phyloP scores from a whole-genome alignment of 2,888 invertebrate species.

The Sipha maydis region DNA sequence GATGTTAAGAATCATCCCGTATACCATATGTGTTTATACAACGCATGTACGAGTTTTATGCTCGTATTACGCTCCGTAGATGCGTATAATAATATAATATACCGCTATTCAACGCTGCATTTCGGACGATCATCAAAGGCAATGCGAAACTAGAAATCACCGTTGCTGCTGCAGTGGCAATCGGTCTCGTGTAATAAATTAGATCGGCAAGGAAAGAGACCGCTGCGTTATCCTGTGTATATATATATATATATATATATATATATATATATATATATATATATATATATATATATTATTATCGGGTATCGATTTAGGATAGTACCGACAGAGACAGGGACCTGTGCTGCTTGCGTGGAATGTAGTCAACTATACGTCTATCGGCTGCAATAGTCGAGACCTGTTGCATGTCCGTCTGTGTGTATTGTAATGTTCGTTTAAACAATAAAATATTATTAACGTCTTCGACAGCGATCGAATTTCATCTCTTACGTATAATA shows the following conservation, averaged over 20 bases:
- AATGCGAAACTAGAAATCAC: neutral
- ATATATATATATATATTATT: neutral
- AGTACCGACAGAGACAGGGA: neutral
- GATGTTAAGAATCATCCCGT: too few species aligned
- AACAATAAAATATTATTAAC: too few species aligned
- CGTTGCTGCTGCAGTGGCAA: neutral
- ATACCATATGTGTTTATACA: too few species aligned
- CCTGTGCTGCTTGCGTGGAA: neutral
- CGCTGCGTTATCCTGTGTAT: neutral
- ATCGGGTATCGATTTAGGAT: neutral
- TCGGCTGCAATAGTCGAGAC: neutral
- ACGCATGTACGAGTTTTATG: too few species aligned
- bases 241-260: neutral
- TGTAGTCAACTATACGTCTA: neutral
- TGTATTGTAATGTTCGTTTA: neutral
- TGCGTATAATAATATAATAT: too few species aligned
- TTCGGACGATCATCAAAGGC: conserved; percentile 12
- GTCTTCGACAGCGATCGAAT: too few species aligned
- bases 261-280: too few species aligned
- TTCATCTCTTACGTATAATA: too few species aligned
- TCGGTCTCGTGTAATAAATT: neutral
- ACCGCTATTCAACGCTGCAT: neutral
- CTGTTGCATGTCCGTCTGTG: neutral
- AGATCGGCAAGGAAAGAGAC: neutral
- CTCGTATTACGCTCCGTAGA: too few species aligned